A percentile compares a stretch with the other conserved stretches of the same genome.
phyloP scores from a whole-genome alignment of 2,888 invertebrate genomes.

The Xestia c-nigrum region DNA sequence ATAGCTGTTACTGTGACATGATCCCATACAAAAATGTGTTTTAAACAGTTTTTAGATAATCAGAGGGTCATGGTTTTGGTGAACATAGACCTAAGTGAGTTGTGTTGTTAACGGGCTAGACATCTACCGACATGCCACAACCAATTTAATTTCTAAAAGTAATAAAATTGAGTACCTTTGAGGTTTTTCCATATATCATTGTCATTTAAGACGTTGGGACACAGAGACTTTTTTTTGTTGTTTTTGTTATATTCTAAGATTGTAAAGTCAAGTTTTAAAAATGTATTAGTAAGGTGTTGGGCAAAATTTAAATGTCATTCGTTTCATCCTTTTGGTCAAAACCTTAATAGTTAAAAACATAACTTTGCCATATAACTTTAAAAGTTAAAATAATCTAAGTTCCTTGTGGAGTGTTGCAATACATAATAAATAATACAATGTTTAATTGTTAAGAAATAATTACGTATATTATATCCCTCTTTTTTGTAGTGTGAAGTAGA shows the following conservation, averaged over 20 bases:
- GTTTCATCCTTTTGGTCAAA: neutral
- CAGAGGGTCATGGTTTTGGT: no score
- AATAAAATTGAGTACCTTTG: neutral
- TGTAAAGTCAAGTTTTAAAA: neutral
- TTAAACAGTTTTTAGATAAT: no score
- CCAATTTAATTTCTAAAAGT: neutral
- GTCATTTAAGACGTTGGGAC: neutral
- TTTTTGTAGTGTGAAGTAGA: neutral
- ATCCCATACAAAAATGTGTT: no score
- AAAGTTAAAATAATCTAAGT: neutral
- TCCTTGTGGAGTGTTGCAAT: slow-evolving; percentile 45
- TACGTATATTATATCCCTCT: slow-evolving; percentile 18
- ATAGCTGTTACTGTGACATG: no score
- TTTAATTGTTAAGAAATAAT: slow-evolving; percentile 36
- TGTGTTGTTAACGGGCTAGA: neutral
- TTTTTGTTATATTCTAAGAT: neutral
- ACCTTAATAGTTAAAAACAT: neutral
- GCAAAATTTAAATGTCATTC: neutral
- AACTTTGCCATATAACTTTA: neutral
- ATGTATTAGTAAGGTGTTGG: neutral
- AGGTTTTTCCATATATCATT: neutral
- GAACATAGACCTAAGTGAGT: neutral
- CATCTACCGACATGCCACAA: neutral
- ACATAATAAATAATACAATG: slow-evolving; percentile 15
- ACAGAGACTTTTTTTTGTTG: neutral